Evolutionary conservation across 2,888 invertebrate species (phyloP).

Genomic region (Sminthurides aquaticus): DNA sequence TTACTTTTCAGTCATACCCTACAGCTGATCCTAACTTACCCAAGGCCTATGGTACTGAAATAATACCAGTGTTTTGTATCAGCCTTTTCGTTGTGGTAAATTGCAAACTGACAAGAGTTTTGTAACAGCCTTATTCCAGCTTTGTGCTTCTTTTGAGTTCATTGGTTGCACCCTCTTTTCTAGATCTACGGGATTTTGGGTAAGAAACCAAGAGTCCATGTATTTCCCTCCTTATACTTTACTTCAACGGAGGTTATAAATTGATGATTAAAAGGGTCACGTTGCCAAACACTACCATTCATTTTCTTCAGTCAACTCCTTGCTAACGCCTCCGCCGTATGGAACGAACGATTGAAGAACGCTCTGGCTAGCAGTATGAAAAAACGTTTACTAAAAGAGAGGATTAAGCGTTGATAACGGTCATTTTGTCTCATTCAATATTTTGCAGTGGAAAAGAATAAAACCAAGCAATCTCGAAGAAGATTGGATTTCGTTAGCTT

Average conservation of each 20-base stretch:
- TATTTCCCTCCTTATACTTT: no score
- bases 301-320: constrained; percentile 34
- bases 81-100: not conserved
- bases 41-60: not conserved
- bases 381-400: no score
- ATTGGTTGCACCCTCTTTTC: no score
- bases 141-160: no score
- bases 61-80: not conserved
- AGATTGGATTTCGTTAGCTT: constrained; percentile 26
- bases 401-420: not conserved
- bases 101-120: not conserved
- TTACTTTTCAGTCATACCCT: no score
- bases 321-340: constrained; percentile 31
- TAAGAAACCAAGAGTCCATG: no score
- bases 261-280: constrained; percentile 21
- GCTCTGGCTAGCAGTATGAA: constrained; percentile 23
- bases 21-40: no score
- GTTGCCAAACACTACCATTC: constrained; percentile 36
- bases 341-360: constrained; percentile 36
- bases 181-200: no score
- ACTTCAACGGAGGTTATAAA: no score
- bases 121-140: not conserved
- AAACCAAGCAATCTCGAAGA: constrained; percentile 22
- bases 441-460: not conserved
- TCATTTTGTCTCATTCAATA: no score